These are phyloP conservation scores for Blennius ocellaris DNA, from an alignment of 2,113 vertebrate species.

Conservation along the genomic window DNA sequence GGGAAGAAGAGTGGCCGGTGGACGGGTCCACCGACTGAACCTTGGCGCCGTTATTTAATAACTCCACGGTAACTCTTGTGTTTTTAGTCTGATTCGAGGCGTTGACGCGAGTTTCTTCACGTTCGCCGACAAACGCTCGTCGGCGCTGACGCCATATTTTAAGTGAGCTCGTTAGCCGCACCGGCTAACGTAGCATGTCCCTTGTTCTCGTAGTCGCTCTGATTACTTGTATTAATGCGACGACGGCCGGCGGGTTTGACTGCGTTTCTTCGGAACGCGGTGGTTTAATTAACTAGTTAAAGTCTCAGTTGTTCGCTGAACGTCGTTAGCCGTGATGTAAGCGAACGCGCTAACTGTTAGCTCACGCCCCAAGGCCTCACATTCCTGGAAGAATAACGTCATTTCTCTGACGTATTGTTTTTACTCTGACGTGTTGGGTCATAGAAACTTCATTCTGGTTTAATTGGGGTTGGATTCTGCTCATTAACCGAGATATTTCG, in stretches of 20 bases:
- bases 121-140: slow-evolving; percentile 46
- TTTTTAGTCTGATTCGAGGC: background rate
- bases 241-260: background rate
- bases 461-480: too few relatives aligned
- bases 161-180: slow-evolving; percentile 14
- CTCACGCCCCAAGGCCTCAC: slow-evolving; percentile 59
- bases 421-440: background rate
- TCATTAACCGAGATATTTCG: too few relatives aligned
- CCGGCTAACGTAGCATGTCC: background rate
- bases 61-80: slow-evolving; percentile 1
- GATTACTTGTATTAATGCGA: fast-evolving
- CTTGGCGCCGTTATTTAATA: background rate
- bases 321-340: slow-evolving; percentile 65
- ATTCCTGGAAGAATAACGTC: slow-evolving; percentile 21
- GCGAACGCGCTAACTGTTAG: slow-evolving; percentile 64
- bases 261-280: background rate
- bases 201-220: fast-evolving
- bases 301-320: slow-evolving; percentile 51
- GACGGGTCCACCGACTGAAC: slow-evolving; percentile 36
- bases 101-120: background rate
- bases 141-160: slow-evolving; percentile 12
- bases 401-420: background rate
- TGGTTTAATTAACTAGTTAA: slow-evolving; percentile 31
- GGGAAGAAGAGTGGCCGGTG: slow-evolving; percentile 43
- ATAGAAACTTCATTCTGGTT: too few relatives aligned